These are phyloP conservation scores for Linurgus olivaceus DNA, from an alignment of 2,797 vertebrate genomes.

Conservation along the genomic window DNA sequence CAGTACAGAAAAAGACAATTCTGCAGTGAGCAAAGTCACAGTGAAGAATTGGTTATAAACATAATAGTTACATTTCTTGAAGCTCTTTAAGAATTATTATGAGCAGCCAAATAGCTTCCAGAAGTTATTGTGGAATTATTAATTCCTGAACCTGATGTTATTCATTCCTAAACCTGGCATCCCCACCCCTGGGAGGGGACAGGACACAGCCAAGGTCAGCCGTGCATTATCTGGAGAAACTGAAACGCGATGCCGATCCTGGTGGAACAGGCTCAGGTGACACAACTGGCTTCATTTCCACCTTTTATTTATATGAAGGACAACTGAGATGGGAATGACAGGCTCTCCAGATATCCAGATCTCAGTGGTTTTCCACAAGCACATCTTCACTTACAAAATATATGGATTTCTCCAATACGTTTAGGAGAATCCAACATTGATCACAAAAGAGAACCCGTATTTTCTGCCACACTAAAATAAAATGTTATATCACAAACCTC, in stretches of 20 bases:
- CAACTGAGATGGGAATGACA: background rate
- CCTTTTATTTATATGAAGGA: slow-evolving; percentile 17
- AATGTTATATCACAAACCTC: background rate
- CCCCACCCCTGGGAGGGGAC: background rate
- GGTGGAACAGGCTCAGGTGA: background rate
- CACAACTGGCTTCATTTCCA: background rate
- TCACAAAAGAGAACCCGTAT: background rate
- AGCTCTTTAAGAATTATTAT: background rate
- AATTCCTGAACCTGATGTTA: background rate
- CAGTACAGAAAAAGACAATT: background rate
- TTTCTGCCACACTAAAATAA: background rate
- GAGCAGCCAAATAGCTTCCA: background rate
- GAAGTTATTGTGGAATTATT: background rate
- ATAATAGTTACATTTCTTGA: background rate
- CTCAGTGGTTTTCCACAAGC: background rate
- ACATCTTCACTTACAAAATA: background rate
- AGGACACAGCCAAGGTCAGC: background rate
- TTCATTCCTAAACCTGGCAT: background rate
- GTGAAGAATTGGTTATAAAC: background rate
- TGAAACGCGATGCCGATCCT: background rate
- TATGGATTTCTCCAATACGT: accelerated
- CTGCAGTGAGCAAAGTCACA: background rate
- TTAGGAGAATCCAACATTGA: accelerated
- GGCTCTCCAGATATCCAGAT: background rate
- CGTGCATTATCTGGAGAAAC: background rate